These are phyloP conservation scores for Mungos mungo DNA, from an alignment of 2,113 vertebrate species.

Conservation along the genomic window DNA sequence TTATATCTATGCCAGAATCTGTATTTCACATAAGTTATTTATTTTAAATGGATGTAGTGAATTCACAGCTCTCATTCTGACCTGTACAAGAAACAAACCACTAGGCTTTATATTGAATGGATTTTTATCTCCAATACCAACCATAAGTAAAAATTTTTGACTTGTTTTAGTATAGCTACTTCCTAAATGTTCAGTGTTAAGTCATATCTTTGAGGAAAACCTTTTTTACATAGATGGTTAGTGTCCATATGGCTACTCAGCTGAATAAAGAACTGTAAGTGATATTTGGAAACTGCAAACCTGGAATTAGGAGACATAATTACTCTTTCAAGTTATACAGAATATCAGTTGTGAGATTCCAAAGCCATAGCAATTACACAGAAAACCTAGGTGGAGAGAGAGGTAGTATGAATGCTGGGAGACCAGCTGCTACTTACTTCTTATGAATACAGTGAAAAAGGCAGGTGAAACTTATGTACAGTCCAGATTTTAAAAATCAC, in stretches of 20 bases:
- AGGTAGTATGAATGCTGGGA: conserved; percentile 32
- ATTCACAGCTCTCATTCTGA: conserved; percentile 52
- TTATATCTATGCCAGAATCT: conserved; percentile 65
- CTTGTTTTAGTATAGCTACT: conserved; percentile 38
- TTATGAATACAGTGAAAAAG: neutral
- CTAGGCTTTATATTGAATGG: conserved; percentile 49
- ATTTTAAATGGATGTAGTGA: conserved; percentile 68
- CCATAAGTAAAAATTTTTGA: neutral
- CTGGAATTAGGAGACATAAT: conserved; percentile 64
- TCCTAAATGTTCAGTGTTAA: conserved; percentile 26
- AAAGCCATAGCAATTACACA: conserved; percentile 42
- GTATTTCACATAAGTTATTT: conserved; percentile 70
- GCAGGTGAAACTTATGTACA: neutral
- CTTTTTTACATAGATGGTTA: conserved; percentile 46
- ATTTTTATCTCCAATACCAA: conserved; percentile 58
- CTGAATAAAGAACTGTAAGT: conserved; percentile 36
- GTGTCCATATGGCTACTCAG: conserved; percentile 21
- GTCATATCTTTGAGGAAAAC: conserved; percentile 22
- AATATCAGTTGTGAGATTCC: conserved; percentile 45
- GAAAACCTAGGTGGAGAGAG: neutral
- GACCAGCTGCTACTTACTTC: conserved; percentile 27
- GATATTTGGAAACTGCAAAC: conserved; percentile 77
- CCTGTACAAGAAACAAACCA: conserved; percentile 56
- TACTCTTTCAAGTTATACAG: conserved; percentile 73
- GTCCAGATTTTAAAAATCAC: conserved; percentile 46